These are phyloP conservation scores for Lepisosteus osseus DNA, from an alignment of 2,113 vertebrate species.

Conservation along the genomic window DNA sequence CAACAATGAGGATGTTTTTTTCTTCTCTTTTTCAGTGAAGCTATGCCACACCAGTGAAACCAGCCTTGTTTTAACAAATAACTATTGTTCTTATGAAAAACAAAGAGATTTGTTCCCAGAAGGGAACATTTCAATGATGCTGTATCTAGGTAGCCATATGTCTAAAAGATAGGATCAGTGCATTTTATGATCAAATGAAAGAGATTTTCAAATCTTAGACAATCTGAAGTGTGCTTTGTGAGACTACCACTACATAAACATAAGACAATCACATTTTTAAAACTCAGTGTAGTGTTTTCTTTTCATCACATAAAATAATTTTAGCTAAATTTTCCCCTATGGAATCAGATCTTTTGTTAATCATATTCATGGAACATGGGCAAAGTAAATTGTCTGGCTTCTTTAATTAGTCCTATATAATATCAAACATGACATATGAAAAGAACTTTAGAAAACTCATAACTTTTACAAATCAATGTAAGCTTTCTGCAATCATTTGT, in stretches of 20 bases:
- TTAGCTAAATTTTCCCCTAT: not conserved
- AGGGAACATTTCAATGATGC: too few species aligned
- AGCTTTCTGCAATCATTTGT: constrained; percentile 5
- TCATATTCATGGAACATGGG: too few species aligned
- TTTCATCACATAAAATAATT: not conserved
- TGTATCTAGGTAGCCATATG: not conserved
- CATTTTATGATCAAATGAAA: not conserved
- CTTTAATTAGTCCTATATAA: not conserved
- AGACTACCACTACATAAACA: too few species aligned
- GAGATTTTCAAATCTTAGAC: not conserved
- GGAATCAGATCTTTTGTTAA: not conserved
- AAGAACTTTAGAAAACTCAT: not conserved
- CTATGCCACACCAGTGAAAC: too few species aligned
- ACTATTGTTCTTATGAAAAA: too few species aligned
- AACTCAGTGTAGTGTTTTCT: not conserved
- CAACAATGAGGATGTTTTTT: too few species aligned
- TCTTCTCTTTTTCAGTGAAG: too few species aligned
- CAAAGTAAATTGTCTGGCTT: not conserved
- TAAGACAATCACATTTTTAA: too few species aligned
- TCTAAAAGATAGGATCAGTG: not conserved
- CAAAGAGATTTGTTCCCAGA: too few species aligned
- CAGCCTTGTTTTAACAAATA: too few species aligned
- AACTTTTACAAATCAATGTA: not conserved
- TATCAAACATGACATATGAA: not conserved
- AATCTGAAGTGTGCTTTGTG: too few species aligned